Conservation (phyloP, 1,140 invertebrate genomes). For the Drosophila persimilis region DNA sequence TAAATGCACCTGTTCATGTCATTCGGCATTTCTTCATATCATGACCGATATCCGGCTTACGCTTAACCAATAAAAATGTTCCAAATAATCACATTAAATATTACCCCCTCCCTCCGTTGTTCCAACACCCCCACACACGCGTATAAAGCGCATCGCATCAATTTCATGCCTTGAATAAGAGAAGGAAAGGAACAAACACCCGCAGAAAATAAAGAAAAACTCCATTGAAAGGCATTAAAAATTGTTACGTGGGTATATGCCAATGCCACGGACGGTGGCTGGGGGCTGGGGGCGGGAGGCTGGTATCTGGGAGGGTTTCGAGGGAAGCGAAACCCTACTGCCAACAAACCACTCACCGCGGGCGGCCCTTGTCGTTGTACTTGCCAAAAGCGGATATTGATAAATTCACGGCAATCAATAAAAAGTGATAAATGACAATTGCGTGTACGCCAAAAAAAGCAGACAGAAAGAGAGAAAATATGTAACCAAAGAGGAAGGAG, state of each 20-base stretch:
- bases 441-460: conserved; percentile 59
- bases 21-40: conserved; percentile 38
- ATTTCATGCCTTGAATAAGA: conserved; percentile 78
- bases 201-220: conserved; percentile 29
- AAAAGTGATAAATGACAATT: conserved; percentile 80
- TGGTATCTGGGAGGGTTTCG: background rate
- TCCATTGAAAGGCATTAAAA: conserved; percentile 73
- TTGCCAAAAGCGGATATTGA: conserved; percentile 75
- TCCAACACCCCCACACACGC: background rate
- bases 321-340: conserved; percentile 13
- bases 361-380: conserved; percentile 53
- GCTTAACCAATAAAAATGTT: conserved; percentile 60
- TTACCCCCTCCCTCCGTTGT: conserved; percentile 19
- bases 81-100: conserved; percentile 79
- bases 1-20: conserved; percentile 48
- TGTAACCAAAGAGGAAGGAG: conserved; percentile 15
- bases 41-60: conserved; percentile 55
- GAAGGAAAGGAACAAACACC: conserved; percentile 4
- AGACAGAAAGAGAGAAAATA: conserved; percentile 7
- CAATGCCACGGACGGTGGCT: conserved; percentile 26
- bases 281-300: background rate
- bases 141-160: conserved; percentile 74
- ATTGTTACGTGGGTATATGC: conserved; percentile 65
- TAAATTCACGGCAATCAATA: conserved; percentile 80
- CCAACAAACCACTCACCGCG: conserved; percentile 41